Base-by-base conservation (phyloP, 2,797 vertebrate species). In the Paratrypauchen microcephalus region DNA sequence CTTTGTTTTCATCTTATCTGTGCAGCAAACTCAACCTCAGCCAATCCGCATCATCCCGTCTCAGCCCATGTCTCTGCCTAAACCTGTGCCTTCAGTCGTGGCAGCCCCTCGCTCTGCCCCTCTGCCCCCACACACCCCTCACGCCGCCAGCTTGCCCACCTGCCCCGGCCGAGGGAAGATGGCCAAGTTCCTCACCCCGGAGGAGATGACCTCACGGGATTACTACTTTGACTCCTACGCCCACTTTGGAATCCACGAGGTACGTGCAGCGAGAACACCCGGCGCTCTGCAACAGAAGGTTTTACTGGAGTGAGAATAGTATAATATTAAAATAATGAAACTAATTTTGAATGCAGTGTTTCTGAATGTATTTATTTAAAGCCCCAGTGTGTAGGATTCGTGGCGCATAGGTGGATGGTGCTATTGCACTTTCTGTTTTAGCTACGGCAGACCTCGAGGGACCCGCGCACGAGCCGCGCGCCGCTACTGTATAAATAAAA, bases 221-320 rank as follows among this genome's bases (percentile, higher is more conserved):
- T 99, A 99, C 83, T 99, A 99, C 89, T 99, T 99, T 72, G 97
- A 99, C 91, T 99, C 97, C 2, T 99, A 99, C 0, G 97, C 97
- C 55, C 97, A 99, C 88, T 99, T 99, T 83, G 97, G 97, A 65
- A 99, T 99, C 84, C 97, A 99, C 1, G 97, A 99, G 97, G 97
- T 99, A 95, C 62, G 45, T 24, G 39, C 39, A 63, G 60, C 60
- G 36, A 4, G 6, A n/a, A 45, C 36, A 60, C 41, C 2, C 41
- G 3, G 4, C 39, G 39, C 13, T 5, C 41, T 45, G 13, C 12
- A 16, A 16, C 41, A 45, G 12, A 45, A 15, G 1, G 41, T 12
- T 11, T 13, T 12, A 41, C 1, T 41, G 39, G 11, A 39, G 36
- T 39, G 36, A 39, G 9, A 41, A 41, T 3, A 41, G 39, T 12